A percentile compares a stretch with the other conserved stretches of the same genome.
phyloP scores from a whole-genome alignment of 2,888 invertebrate species.

The Ligdia adustata region DNA sequence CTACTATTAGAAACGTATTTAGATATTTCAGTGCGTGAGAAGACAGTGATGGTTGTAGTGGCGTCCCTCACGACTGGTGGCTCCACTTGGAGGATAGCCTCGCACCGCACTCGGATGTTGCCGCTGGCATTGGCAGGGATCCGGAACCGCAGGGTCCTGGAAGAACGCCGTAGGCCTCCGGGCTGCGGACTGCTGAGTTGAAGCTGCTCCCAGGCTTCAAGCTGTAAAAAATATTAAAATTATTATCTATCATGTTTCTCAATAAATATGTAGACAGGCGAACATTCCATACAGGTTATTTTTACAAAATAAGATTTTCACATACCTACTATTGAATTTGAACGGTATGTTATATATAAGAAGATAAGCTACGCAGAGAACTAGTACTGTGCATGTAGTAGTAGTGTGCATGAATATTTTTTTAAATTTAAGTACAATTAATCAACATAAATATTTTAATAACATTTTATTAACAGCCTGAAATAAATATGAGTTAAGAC shows the following conservation, averaged over 20 bases:
- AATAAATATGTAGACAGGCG: constrained; percentile 1
- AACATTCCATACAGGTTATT: neutral
- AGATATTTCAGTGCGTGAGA: constrained; percentile 71
- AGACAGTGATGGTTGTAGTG: constrained; percentile 63
- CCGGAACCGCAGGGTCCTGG: constrained; percentile 64
- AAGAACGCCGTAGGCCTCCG: constrained; percentile 71
- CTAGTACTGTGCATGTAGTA: too few species aligned
- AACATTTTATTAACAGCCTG: too few species aligned
- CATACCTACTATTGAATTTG: too few species aligned
- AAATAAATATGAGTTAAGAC: too few species aligned
- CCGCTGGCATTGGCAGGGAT: constrained; percentile 69
- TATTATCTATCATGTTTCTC: too few species aligned
- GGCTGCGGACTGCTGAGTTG: constrained; percentile 60
- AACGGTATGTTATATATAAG: too few species aligned
- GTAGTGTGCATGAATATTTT: too few species aligned
- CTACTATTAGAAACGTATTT: constrained; percentile 74
- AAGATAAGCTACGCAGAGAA: too few species aligned
- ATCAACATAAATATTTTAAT: too few species aligned
- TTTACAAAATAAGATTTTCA: too few species aligned
- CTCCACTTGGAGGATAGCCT: constrained; percentile 65
- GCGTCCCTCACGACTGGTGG: constrained; percentile 69
- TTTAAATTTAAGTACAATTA: too few species aligned
- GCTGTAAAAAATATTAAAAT: constrained; percentile 47
- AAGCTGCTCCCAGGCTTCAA: constrained; percentile 72
- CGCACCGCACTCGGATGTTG: constrained; percentile 69